phyloP scores from a whole-genome alignment of 2,888 invertebrate genomes.

The Geotrupes spiniger region DNA sequence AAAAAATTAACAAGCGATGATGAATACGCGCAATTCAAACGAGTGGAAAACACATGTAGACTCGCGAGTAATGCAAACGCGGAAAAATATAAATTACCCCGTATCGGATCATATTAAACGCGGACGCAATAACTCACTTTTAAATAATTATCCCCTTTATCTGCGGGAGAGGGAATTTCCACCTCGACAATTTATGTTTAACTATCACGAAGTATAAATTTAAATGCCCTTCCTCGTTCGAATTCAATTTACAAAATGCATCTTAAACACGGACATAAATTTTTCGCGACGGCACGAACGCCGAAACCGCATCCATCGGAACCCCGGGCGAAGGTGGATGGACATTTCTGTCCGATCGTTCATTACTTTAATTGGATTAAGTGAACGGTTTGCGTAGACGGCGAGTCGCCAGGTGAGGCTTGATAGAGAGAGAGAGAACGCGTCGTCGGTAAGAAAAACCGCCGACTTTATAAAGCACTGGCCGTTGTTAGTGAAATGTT shows the following conservation, averaged over 20 bases:
- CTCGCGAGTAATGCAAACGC: no score
- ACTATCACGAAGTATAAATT: slow-evolving; percentile 7
- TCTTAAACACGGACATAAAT: slow-evolving; percentile 9
- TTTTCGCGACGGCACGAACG: slow-evolving; percentile 5
- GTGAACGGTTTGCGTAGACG: slow-evolving; percentile 35
- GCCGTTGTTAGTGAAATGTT: slow-evolving; percentile 37
- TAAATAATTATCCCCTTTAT: slow-evolving; percentile 3
- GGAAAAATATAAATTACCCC: no score
- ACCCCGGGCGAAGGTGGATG: background rate
- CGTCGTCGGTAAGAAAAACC: slow-evolving; percentile 31
- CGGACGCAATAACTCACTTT: background rate
- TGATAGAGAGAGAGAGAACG: slow-evolving; percentile 31
- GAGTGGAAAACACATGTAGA: no score
- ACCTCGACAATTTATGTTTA: background rate
- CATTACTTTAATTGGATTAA: slow-evolving; percentile 46
- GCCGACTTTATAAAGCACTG: slow-evolving; percentile 38
- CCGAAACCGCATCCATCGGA: slow-evolving; percentile 5
- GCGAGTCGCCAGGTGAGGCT: slow-evolving; percentile 5
- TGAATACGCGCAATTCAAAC: no score
- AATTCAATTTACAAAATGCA: slow-evolving; percentile 17
- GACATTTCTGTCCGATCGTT: slow-evolving; percentile 21
- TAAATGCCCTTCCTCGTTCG: slow-evolving; percentile 7
- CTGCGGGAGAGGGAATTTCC: background rate
- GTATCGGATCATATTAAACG: background rate
- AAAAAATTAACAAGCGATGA: no score